Evolutionary conservation across 1,140 invertebrate genomes (phyloP), one percentile per base, ranked within the genome.

Genomic region (Euwallacea fornicatus): DNA sequence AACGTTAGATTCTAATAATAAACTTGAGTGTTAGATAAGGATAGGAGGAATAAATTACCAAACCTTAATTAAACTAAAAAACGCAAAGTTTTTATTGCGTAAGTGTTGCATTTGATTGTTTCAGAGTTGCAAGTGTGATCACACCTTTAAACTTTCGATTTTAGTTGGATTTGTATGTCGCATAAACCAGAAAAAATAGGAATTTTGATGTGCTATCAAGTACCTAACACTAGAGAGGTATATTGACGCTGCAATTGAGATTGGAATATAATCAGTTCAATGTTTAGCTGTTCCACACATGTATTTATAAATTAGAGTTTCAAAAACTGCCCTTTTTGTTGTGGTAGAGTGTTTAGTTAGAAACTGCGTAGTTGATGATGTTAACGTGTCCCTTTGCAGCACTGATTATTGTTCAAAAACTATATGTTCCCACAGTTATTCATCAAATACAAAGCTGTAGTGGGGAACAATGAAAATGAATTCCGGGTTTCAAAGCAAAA

Each of bases 11-110:
- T 56, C 53, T 58, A 68, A 68, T 60, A 21, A 68, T 47, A 50
- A 68, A 47, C 15, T 50, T 69, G 60, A 55, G 59, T 69, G 67
- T 69, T 69, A 69, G 67, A 63, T 69, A 69, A 62, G 47, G 55
- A 53, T 62, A 62, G 59, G 16, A 33, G 21, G 21, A 33, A 33
- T 50, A 50, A 50, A 50, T 50, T 50, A 50, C 9, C 13, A 50
- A 10, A 50, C 46, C 21, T 61, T 44, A 47, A 41, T 69, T 50
- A 61, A 60, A 43, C 42, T 55, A n/a, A 47, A 21, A 21, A 50
- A 61, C 0, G 16, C 50, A 43, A 62, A 54, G 47, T 69, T 62
- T 69, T 69, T 62, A 62, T 44, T 9, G 62, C n/a, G 43, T 15
- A 21, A 63, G 42, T 46, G 11, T 63, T 21, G 42, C 8, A 46